Evolutionary conservation across 1,140 invertebrate species (phyloP), one percentile per base, ranked within the genome.

Genomic region (Cotesia chilonis): DNA sequence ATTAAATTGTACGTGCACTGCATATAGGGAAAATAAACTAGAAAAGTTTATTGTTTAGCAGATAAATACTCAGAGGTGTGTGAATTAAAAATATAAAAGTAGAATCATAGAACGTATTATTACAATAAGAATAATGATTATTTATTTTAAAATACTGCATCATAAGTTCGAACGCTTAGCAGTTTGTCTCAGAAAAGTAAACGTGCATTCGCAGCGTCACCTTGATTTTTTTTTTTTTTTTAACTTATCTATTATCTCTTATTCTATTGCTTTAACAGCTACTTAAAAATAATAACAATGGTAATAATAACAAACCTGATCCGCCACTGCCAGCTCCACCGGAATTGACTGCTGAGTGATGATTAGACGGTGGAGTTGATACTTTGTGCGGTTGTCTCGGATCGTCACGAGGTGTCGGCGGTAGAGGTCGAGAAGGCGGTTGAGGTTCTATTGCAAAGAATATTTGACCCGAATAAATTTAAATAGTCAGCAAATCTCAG

Each of bases 351-450:
- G 82, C 78, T 47, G 77, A 75, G 64, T 85, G 87, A 69, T 87
- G 88, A 77, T 86, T 87, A 10, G 86, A 85, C 12, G 89, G 88
- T 17, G 89, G 89, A 6, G 89, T 89, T 3, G 88, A 87, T 55
- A 89, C 87, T 77, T 90, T 90, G 73, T 89, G 87, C 80, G 89
- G 87, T 85, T 90, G 76, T 80, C 90, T 72, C 78, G 90, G 82
- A 83, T 92, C 87, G 83, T 93, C 85, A 77, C 91, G 89, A 12
- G 95, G 94, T 71, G 95, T 95, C 17, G 95, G 94, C 59, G 96
- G 96, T 76, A 96, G 88, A 68, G 95, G 95, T 77, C 95, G 90
- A 77, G 89, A 91, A 14, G 90, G 90, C 64, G 91, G 90, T 71
- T 90, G 89, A 61, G 89, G 89, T 79, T 91, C 91, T 84, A 89